A percentile compares a stretch with the other conserved stretches of the same genome.
Conservation (phyloP, 2,888 invertebrate species). For the Linyphia triangularis region DNA sequence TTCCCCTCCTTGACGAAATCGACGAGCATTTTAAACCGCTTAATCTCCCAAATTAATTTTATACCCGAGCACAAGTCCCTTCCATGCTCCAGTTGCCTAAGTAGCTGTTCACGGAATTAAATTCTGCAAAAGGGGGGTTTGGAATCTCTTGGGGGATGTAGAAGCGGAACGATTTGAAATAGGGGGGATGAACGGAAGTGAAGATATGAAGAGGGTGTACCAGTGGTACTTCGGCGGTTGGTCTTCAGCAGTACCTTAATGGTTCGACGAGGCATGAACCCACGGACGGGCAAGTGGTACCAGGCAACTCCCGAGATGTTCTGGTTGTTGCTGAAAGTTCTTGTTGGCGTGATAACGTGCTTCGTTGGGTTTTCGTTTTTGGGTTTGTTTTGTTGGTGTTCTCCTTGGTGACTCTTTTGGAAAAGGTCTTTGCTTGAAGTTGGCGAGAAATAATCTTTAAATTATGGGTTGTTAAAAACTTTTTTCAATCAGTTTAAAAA, state of each 20-base stretch:
- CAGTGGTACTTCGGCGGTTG: slow-evolving; percentile 40
- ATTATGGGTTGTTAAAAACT: no score
- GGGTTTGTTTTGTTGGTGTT: neutral
- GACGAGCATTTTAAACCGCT: slow-evolving; percentile 71
- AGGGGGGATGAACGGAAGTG: slow-evolving; percentile 34
- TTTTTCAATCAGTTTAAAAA: no score
- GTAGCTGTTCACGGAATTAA: slow-evolving; percentile 72
- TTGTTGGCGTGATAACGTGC: slow-evolving; percentile 31
- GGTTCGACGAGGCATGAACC: slow-evolving; percentile 65
- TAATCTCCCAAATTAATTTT: slow-evolving; percentile 74
- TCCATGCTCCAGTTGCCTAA: slow-evolving; percentile 60
- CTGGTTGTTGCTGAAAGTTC: neutral
- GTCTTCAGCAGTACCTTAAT: slow-evolving; percentile 59
- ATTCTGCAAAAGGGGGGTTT: slow-evolving; percentile 28
- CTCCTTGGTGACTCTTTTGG: slow-evolving; percentile 30
- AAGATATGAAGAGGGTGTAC: slow-evolving; percentile 13
- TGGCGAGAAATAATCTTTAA: no score
- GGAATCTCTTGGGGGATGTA: slow-evolving; percentile 31
- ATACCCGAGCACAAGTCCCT: slow-evolving; percentile 25
- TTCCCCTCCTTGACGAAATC: slow-evolving; percentile 11
- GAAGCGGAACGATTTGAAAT: slow-evolving; percentile 57
- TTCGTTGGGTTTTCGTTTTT: slow-evolving; percentile 42
- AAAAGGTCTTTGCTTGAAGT: no score
- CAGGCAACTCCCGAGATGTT: slow-evolving; percentile 28
- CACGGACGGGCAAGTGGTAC: slow-evolving; percentile 54